Evolutionary conservation across 2,797 vertebrate genomes (phyloP).

Genomic region (Schizopygopsis pylzovi): DNA sequence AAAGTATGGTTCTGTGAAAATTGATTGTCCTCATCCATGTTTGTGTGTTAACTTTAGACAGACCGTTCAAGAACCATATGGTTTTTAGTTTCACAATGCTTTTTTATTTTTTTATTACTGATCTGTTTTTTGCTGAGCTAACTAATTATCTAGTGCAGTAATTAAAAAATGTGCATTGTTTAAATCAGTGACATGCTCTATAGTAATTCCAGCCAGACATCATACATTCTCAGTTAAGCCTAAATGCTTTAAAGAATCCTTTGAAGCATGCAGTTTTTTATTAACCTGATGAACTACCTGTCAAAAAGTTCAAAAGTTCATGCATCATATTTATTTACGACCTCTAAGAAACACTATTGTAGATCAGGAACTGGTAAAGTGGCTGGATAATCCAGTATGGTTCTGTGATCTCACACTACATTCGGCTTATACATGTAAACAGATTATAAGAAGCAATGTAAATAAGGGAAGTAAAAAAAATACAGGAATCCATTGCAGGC

Average conservation of each 20-base stretch:
- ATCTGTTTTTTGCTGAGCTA: neutral
- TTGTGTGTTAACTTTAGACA: neutral
- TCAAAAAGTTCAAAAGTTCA: constrained; percentile 14
- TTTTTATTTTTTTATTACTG: constrained; percentile 6
- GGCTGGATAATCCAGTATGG: neutral
- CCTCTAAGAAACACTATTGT: neutral
- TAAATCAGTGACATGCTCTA: neutral
- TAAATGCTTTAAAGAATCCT: neutral
- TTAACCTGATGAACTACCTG: neutral
- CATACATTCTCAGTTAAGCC: neutral
- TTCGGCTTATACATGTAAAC: neutral
- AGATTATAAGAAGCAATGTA: constrained; percentile 10
- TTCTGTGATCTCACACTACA: neutral
- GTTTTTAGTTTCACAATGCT: neutral
- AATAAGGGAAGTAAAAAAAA: constrained; percentile 38
- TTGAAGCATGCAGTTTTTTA: constrained; percentile 2
- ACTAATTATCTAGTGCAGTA: neutral
- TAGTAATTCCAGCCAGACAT: neutral
- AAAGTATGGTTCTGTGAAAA: neutral
- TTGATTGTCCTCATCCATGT: neutral
- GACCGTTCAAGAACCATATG: neutral
- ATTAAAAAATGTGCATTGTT: neutral
- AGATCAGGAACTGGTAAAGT: neutral
- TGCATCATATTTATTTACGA: neutral
- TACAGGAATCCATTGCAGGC: neutral